phyloP scores from a whole-genome alignment of 92 coral and sea anemone genomes.

The Epizoanthus illoricatus region DNA sequence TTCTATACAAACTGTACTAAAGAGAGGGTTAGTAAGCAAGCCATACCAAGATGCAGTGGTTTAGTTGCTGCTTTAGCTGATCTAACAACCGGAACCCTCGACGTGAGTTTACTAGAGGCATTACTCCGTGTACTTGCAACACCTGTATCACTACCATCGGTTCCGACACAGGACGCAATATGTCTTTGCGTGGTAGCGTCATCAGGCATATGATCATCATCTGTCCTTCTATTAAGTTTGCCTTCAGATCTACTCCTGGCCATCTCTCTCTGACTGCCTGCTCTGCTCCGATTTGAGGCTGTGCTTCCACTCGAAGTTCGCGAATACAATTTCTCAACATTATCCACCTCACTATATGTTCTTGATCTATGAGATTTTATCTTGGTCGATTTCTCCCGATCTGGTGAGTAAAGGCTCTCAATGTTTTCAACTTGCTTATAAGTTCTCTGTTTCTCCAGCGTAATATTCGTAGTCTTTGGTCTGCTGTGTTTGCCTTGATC shows the following conservation, averaged over 20 bases:
- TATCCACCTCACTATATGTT: conserved; percentile 69
- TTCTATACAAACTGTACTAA: neutral
- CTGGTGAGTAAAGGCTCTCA: conserved; percentile 5
- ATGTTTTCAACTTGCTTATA: conserved; percentile 10
- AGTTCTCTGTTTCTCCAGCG: conserved; percentile 28
- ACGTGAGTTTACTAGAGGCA: conserved; percentile 58
- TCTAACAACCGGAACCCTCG: conserved; percentile 72
- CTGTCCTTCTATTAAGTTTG: neutral
- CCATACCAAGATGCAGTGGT: conserved; percentile 88
- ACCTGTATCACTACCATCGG: conserved; percentile 34
- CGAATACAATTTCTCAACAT: conserved; percentile 56
- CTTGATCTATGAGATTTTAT: conserved; percentile 61
- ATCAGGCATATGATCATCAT: neutral
- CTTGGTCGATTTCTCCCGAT: conserved; percentile 25
- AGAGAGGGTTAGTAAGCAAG: neutral
- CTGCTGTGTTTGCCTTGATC: neutral
- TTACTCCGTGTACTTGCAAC: conserved; percentile 55
- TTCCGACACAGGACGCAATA: neutral
- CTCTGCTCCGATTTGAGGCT: neutral
- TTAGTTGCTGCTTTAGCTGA: conserved; percentile 83
- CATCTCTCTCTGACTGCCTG: neutral
- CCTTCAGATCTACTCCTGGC: conserved; percentile 8
- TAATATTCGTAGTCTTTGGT: conserved; percentile 35
- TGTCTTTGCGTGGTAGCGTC: neutral
- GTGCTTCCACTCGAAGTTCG: conserved; percentile 5